Evolutionary conservation across 2,888 invertebrate genomes (phyloP), one percentile per base, ranked within the genome.

Genomic region (Andrena bicolor): DNA sequence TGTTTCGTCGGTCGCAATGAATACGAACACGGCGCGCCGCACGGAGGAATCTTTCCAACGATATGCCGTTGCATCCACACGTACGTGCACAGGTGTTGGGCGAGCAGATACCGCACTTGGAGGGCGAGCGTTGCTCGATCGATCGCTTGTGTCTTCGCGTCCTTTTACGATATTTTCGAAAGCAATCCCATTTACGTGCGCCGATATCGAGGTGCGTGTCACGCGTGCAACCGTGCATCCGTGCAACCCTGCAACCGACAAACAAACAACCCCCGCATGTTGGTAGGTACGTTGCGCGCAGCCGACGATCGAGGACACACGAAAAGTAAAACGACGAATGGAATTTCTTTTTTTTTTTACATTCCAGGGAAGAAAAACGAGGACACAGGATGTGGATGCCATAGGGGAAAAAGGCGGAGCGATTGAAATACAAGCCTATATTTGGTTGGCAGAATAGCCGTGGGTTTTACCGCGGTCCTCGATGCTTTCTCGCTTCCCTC

Each of bases 191-290:
- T 76, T 82, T 79, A 69, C 66, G 68, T 68, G 23, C 49, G n/a
- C 53, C 74, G 82, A 79, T 85, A 82, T 72, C 82, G 84, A 58
- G 65, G 58, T 76, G 69, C 72, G 71, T 71, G 70, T 76, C 56
- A 20, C 49, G 65, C 13, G 49, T 10, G 35, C 41, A 13, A 41
- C 26, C 35, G 60, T 65, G 70, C 65, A 41, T 1, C 41, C 56
- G 65, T 60, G 70, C 61, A 41, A 1, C 41, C 13, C 76, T 69
- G 53, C 63, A 51, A 79, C 20, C 58, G 51, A 58, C 23, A 28
- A 53, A 80, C 56, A 51, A 56, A 64, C 63, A 68, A 68, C 10
- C 53, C 1, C 8, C 10, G 32, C 73, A 51, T 20, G 74, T 8
- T 66, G 8, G 69, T 61, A 71, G 8, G 69, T 61, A 71, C 20